Base-by-base conservation (phyloP, 2,113 vertebrate species). In the Catagonus wagneri region DNA sequence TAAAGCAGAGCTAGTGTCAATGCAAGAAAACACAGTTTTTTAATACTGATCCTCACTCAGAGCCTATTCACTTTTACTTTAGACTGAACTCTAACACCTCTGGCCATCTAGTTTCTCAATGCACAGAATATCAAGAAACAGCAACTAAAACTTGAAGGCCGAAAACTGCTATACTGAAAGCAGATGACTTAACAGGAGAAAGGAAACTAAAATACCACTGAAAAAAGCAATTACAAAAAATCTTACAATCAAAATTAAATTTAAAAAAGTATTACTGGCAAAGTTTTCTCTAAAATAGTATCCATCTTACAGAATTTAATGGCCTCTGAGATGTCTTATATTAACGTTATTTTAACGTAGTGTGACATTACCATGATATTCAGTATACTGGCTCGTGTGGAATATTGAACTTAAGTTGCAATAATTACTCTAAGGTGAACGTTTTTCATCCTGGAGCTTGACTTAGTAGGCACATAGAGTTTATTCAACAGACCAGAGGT, bases 171-270 rank as follows among this genome's bases (percentile, higher is more conserved):
- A 61, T 29, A 22, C 1, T 29, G 66, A 69, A 36, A 94, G 23
- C 50, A 83, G 52, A 68, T 52, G 89, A 97, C 63, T 52, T 66
- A 78, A 52, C 50, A 29, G 78, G 39, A 80, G 65, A 89, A 90
- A 94, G 16, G 23, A 84, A 69, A 93, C 68, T 65, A 90, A 90
- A 85, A 65, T 17, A 36, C 12, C 4, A 23, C 0, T 54, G 54
- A 27, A 88, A 91, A 63, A 34, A 56, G 66, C n/a, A 91, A 63
- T 92, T 44, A 52, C 2, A 79, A 6, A 6, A 91, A 91, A 93
- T n/a, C 50, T 81, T 34, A 93, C 65, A 85, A 74, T 58, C 8
- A 92, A 90, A 93, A 93, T 25, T 78, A 79, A 94, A 89, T 58
- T 58, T 36, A 17, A 88, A 86, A 74, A 93, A 78, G 34, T 17